Conservation (phyloP, 2,113 vertebrate genomes). For the Aleadryas rufinucha region DNA sequence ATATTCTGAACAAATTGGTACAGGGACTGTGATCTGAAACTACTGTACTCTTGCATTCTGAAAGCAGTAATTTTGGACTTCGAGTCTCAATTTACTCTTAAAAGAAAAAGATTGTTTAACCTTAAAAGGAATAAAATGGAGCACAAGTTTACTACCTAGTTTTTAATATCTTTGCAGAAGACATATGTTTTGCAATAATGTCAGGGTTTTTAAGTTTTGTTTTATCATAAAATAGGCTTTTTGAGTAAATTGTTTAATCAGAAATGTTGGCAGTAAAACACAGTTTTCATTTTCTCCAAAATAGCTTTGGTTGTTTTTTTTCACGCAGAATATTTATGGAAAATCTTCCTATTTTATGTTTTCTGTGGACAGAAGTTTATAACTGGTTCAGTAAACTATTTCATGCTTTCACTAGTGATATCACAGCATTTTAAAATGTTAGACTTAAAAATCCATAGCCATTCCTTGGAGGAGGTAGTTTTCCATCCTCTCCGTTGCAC, state of each 20-base stretch:
- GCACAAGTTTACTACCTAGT: not conserved
- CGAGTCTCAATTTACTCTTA: not conserved
- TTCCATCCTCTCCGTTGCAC: not conserved
- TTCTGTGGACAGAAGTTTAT: not conserved
- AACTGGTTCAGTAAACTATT: not conserved
- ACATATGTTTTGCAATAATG: not conserved
- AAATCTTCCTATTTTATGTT: not conserved
- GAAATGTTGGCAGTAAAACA: not conserved
- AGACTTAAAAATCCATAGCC: not conserved
- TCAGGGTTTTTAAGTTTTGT: not conserved
- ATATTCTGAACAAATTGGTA: not conserved
- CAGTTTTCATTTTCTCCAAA: not conserved
- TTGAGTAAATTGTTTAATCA: not conserved
- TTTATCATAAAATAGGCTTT: not conserved
- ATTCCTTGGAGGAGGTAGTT: not conserved
- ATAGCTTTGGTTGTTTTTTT: not conserved
- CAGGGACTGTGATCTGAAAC: not conserved
- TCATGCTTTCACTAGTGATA: not conserved
- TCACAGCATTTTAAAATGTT: not conserved
- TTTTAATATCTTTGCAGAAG: not conserved
- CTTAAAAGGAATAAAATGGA: not conserved
- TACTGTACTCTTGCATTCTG: not conserved
- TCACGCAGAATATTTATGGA: not conserved
- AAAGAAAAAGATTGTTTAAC: constrained; percentile 4
- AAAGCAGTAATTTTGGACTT: not conserved